Percentiles rank a stretch among this genome's conserved stretches.
Conservation (phyloP, 2,113 vertebrate genomes). For the Pachycephala philippinensis region DNA sequence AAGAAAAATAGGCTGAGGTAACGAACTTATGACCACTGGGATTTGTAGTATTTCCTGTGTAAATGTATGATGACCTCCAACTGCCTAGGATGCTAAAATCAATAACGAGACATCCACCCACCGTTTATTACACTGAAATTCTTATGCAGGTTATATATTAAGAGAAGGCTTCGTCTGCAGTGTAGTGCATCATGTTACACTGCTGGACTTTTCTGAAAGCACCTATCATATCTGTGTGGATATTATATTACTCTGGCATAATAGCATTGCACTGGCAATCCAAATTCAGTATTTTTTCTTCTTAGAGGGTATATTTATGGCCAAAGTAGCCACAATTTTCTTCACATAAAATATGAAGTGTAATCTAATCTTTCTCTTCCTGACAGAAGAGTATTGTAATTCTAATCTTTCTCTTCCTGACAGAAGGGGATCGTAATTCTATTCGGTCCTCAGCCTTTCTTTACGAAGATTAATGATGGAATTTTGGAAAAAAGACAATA, state of each 20-base stretch:
- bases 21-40: background rate
- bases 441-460: background rate
- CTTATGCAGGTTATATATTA: slow-evolving; percentile 25
- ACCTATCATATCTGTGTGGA: background rate
- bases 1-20: background rate
- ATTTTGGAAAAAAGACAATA: background rate
- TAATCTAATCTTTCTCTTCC: slow-evolving; percentile 47
- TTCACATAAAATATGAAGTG: slow-evolving; percentile 12
- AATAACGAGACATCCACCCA: slow-evolving; percentile 23
- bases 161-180: background rate
- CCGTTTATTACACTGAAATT: background rate
- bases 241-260: slow-evolving; percentile 23
- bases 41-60: slow-evolving; percentile 22
- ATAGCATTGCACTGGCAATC: background rate
- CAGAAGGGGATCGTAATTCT: background rate
- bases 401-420: background rate
- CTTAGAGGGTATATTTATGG: slow-evolving; percentile 33
- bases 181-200: background rate
- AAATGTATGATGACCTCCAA: slow-evolving; percentile 16
- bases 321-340: slow-evolving; percentile 43
- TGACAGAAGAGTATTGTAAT: slow-evolving; percentile 34
- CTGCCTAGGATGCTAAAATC: background rate
- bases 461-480: background rate
- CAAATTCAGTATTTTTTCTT: background rate
- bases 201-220: background rate